Evolutionary conservation across 2,113 vertebrate species (phyloP), one percentile per base, ranked within the genome.

Genomic region (Tenebrosternarchus preto): DNA sequence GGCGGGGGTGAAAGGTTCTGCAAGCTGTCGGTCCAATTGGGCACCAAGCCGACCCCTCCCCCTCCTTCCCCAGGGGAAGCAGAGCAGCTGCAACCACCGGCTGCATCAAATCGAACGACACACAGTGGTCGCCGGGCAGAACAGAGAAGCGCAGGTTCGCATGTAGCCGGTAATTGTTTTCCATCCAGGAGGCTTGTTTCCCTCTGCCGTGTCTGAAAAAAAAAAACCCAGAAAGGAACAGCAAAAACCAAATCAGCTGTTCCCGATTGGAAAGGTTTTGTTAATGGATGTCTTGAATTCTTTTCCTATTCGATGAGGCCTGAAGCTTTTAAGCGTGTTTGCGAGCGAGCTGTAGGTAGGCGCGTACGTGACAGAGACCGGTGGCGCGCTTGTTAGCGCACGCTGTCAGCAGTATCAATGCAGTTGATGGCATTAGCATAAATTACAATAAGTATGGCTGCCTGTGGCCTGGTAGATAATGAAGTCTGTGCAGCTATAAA

Each of bases 391-490:
- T 69, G 85, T 85, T 88, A 90, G 85, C 83, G 61, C 80, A 69
- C 75, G 67, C 59, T 81, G 67, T 83, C 83, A 79, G 73, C 66
- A 59, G 50, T 46, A 25, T 20, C 64, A 61, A 56, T 17, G 63
- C 61, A 36, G 72, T 43, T 39, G 43, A 83, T 78, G 71, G 84
- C 63, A 84, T 86, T 84, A 78, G 85, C 80, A 87, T 82, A 83
- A 67, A 85, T 87, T 88, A 87, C 68, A 77, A 82, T 87, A 55
- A 86, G 77, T 84, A 80, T 81, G 84, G 78, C 73, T 72, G 82
- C 76, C 87, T 90, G 87, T 82, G 76, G 73, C 76, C 81, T 73
- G 59, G 83, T 69, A 86, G 86, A 86, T 90, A 89, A 89, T 86
- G 74, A 84, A 86, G 79, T 79, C 71, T 55, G 68, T 43, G 43